Evolutionary conservation across 2,797 vertebrate species (phyloP).

Genomic region (Anomalospiza imberbis): DNA sequence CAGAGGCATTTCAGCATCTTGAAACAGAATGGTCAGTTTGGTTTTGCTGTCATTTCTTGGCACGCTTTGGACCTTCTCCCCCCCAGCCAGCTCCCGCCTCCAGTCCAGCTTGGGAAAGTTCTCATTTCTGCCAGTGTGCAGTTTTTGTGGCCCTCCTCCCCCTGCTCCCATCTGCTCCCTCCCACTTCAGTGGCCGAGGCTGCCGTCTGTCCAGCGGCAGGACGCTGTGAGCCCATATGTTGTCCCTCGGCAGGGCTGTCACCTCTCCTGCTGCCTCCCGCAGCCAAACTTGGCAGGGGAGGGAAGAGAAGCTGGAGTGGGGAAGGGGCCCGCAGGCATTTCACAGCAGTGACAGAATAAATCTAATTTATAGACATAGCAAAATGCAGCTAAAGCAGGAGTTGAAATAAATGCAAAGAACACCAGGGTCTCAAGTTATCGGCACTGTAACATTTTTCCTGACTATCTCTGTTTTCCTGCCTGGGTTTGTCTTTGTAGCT

Average conservation of each 20-base stretch:
- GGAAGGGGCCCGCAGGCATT: constrained; percentile 11
- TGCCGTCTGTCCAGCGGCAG: neutral
- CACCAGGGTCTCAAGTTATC: constrained; percentile 29
- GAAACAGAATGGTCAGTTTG: neutral
- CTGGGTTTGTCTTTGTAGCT: constrained; percentile 45
- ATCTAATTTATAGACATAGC: constrained; percentile 50
- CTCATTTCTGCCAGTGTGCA: neutral
- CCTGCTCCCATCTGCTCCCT: neutral
- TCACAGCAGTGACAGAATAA: constrained; percentile 26
- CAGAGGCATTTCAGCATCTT: neutral
- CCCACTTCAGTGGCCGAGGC: neutral
- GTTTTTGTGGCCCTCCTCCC: neutral
- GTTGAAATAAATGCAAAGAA: constrained; percentile 47
- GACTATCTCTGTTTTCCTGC: constrained; percentile 49
- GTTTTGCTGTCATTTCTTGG: neutral
- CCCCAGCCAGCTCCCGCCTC: neutral
- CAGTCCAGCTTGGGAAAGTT: neutral
- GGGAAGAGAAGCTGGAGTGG: neutral
- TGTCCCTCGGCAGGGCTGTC: neutral
- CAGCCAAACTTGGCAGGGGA: neutral
- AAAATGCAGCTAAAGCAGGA: constrained; percentile 11
- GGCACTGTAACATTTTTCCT: constrained; percentile 29
- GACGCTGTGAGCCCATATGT: neutral
- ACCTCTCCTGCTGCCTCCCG: neutral
- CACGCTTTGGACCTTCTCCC: neutral